Evolutionary conservation across 2,888 invertebrate genomes (phyloP), one percentile per base, ranked within the genome.

Genomic region (Crioceris asparagi): DNA sequence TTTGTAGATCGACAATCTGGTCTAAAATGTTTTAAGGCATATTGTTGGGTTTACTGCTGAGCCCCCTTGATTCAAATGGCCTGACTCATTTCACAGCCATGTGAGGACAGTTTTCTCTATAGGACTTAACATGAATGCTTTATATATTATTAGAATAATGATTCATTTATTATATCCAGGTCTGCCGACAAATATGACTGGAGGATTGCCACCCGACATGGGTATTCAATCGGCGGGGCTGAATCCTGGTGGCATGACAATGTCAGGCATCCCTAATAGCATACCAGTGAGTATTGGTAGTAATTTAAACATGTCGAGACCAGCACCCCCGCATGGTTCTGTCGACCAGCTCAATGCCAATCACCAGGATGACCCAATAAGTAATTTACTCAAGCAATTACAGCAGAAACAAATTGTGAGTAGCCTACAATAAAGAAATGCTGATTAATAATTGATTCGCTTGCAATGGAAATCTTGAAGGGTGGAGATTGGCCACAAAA

Each of bases 381-480:
- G 68, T 44, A 69, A 65, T 42, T 56, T 71, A 46, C 49, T 72
- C 26, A 61, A 70, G 33, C 72, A 72, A 47, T 54, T 71, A 34
- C 62, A 62, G 17, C 61, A 64, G 39, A 56, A 57, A 26, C 51
- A 54, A n/a, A n/a, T n/a, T n/a, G n/a, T n/a, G n/a, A n/a, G n/a
- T n/a, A n/a, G n/a, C n/a, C n/a, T n/a, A n/a, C n/a, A n/a, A n/a
- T n/a, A n/a, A n/a, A n/a, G n/a, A n/a, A n/a, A n/a, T n/a, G n/a
- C n/a, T n/a, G n/a, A n/a, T n/a, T n/a, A n/a, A n/a, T n/a, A 11
- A 12, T 6, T 3, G 25, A 4, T 26, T 5, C 7, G 3, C 8
- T 43, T 50, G 36, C 38, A 59, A 54, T 45, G 57, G 33, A n/a
- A n/a, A n/a, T n/a, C n/a, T n/a, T n/a, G n/a, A n/a, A n/a, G n/a